A percentile compares a stretch with the other conserved stretches of the same genome.
These are phyloP conservation scores for Scaptomyza graminum DNA, from an alignment of 1,140 invertebrate species.

Conservation along the genomic window DNA sequence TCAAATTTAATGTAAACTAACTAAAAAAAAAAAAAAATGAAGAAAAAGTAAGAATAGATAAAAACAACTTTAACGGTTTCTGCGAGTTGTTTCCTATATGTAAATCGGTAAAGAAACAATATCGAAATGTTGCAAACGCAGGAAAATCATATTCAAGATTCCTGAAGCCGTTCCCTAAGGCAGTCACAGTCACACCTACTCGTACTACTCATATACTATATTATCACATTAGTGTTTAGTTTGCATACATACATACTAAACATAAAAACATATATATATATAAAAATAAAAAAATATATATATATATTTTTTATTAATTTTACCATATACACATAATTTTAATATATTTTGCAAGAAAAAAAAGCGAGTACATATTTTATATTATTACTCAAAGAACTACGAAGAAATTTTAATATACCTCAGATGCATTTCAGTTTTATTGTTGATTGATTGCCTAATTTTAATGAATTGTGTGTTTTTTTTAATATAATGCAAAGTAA, in stretches of 20 bases:
- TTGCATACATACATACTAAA: slow-evolving; percentile 23
- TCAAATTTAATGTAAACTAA: slow-evolving; percentile 44
- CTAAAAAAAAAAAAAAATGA: slow-evolving; percentile 28
- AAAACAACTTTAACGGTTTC: slow-evolving; percentile 70
- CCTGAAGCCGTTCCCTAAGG: slow-evolving; percentile 9
- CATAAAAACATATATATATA: slow-evolving; percentile 6
- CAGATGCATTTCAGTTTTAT: slow-evolving; percentile 84
- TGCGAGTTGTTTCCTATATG: slow-evolving; percentile 75
- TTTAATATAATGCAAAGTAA: slow-evolving; percentile 8
- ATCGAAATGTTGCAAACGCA: slow-evolving; percentile 19
- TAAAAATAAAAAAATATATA: slow-evolving; percentile 32
- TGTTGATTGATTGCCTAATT: slow-evolving; percentile 76
- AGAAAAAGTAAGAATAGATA: slow-evolving; percentile 4
- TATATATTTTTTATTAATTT: slow-evolving; percentile 36
- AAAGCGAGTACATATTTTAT: slow-evolving; percentile 33
- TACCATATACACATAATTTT: slow-evolving; percentile 45
- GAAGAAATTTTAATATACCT: slow-evolving; percentile 84
- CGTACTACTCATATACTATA: slow-evolving; percentile 67
- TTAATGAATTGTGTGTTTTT: slow-evolving; percentile 55
- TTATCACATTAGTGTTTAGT: slow-evolving; percentile 73
- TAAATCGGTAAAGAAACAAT: slow-evolving; percentile 20
- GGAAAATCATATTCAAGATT: neutral
- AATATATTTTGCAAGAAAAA: slow-evolving; percentile 38
- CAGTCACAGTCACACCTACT: slow-evolving; percentile 66
- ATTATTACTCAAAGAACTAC: slow-evolving; percentile 77